Percentiles rank a stretch among this genome's conserved stretches.
Evolutionary conservation across 1,140 invertebrate genomes (phyloP).

Genomic region (Vanessa tameamea): DNA sequence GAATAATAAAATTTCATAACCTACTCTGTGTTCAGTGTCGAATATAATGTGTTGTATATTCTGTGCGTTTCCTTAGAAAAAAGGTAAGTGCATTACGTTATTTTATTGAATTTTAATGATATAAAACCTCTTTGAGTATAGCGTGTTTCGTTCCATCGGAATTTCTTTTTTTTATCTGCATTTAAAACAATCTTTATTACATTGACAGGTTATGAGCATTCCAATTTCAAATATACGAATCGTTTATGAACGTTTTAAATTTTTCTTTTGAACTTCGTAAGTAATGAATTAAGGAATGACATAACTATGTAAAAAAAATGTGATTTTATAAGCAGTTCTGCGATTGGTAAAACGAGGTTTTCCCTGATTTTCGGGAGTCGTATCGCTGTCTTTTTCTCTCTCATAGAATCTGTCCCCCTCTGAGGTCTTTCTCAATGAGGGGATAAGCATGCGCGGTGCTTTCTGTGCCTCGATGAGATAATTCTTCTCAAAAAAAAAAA

Average conservation of each 20-base stretch:
- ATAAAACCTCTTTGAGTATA: not conserved
- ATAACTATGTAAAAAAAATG: constrained; percentile 32
- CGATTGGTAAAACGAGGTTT: constrained; percentile 31
- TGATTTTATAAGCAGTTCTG: constrained; percentile 23
- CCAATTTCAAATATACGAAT: constrained; percentile 1
- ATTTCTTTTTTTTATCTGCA: not conserved
- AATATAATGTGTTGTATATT: constrained; percentile 28
- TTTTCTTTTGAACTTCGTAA: constrained; percentile 4
- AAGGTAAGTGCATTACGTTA: constrained; percentile 13
- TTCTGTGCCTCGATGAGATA: constrained; percentile 37
- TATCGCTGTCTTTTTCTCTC: constrained; percentile 31
- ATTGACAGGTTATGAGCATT: not conserved
- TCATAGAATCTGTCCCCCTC: constrained; percentile 34
- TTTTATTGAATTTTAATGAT: not conserved
- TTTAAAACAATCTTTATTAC: not conserved
- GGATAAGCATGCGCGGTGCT: constrained; percentile 50
- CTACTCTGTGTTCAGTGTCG: constrained; percentile 29
- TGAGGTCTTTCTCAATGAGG: constrained; percentile 46
- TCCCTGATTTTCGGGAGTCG: constrained; percentile 39
- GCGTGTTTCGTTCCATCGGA: not conserved
- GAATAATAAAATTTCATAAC: constrained; percentile 34
- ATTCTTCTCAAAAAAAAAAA: constrained; percentile 30
- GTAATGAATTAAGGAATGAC: constrained; percentile 26
- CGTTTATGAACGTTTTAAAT: constrained; percentile 2
- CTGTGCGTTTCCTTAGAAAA: constrained; percentile 31